Evolutionary conservation across 2,113 vertebrate species (phyloP).

Genomic region (Capreolus pygargus): DNA sequence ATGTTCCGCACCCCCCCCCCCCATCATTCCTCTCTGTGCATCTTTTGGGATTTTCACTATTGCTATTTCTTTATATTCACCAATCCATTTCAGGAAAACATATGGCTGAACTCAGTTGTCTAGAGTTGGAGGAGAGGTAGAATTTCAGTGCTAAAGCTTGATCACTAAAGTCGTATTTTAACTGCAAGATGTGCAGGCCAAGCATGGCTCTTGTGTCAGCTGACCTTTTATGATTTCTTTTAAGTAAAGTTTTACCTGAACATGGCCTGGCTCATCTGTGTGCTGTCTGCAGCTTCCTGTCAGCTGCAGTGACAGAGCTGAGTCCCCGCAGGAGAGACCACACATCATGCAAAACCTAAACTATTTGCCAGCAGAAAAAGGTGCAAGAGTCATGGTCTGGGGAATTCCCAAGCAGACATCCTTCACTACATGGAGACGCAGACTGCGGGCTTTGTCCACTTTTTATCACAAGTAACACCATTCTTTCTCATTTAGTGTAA

Average conservation of each 20-base stretch:
- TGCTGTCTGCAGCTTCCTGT: rapidly evolving
- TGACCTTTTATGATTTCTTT: not conserved
- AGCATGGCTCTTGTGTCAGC: not conserved
- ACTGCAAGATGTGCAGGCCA: rapidly evolving
- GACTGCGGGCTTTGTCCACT: too few relatives aligned
- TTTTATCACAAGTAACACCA: too few relatives aligned
- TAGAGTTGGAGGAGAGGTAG: not conserved
- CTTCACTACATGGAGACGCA: rapidly evolving
- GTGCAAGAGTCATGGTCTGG: rapidly evolving
- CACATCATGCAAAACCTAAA: rapidly evolving
- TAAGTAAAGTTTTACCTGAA: not conserved
- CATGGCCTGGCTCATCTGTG: rapidly evolving
- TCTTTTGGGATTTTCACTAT: rapidly evolving
- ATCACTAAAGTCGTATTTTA: not conserved
- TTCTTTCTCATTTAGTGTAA: not conserved
- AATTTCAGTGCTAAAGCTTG: not conserved
- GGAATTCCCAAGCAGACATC: rapidly evolving
- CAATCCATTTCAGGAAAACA: not conserved
- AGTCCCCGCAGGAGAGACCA: rapidly evolving
- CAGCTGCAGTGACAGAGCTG: rapidly evolving
- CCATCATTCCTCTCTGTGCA: rapidly evolving
- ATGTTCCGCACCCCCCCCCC: too few relatives aligned
- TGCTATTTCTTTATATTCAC: not conserved
- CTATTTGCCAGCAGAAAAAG: rapidly evolving
- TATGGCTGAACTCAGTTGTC: not conserved